These are phyloP conservation scores for Eupithecia subumbrata DNA, from an alignment of 2,888 invertebrate species.

Conservation along the genomic window DNA sequence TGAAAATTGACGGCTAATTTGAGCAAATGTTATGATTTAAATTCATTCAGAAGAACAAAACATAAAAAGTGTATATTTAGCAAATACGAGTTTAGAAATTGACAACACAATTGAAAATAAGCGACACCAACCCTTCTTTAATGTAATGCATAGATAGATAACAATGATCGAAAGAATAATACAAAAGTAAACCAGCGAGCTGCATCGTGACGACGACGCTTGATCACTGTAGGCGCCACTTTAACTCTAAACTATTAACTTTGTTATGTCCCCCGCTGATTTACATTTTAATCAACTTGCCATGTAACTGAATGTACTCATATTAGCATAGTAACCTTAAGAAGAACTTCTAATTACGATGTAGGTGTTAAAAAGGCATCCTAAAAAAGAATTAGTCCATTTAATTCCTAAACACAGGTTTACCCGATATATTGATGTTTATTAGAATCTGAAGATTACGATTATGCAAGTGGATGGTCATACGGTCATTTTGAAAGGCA, in stretches of 20 bases:
- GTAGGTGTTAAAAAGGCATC: not conserved
- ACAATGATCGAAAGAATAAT: not conserved
- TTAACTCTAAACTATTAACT: conserved; percentile 50
- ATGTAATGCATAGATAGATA: not conserved
- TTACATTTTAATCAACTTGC: conserved; percentile 41
- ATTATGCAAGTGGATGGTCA: not conserved
- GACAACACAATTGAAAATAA: not conserved
- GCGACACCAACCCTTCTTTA: not conserved
- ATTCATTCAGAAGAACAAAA: no score
- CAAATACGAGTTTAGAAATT: not conserved
- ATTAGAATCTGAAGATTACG: not conserved
- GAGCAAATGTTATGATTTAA: no score
- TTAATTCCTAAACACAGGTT: not conserved
- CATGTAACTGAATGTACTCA: conserved; percentile 8
- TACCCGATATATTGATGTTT: not conserved
- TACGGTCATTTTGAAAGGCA: not conserved
- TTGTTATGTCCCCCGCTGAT: conserved; percentile 38
- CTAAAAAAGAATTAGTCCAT: not conserved
- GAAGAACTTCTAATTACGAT: not conserved
- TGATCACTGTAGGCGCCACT: conserved; percentile 53
- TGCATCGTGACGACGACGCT: not conserved
- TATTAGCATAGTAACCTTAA: conserved; percentile 33
- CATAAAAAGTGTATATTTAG: not conserved
- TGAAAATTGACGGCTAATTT: no score
- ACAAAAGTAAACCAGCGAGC: conserved; percentile 13